Conservation (phyloP, 2,113 vertebrate species). For the Pseudorhombus dupliciocellatus region DNA sequence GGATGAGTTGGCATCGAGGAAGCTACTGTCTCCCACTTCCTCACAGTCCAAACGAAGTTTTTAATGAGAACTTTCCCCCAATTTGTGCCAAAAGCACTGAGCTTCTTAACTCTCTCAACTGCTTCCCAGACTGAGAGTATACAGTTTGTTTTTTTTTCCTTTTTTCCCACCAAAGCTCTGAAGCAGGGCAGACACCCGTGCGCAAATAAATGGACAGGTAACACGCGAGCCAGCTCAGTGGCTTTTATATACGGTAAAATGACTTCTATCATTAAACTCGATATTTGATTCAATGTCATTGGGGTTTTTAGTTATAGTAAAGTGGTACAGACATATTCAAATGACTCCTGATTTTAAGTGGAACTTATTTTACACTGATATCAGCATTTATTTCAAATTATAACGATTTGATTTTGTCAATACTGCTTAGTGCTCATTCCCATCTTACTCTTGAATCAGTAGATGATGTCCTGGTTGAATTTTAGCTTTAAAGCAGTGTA, state of each 20-base stretch:
- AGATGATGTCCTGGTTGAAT: too few species aligned
- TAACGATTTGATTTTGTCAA: not conserved
- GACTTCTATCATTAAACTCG: too few species aligned
- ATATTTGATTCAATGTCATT: not conserved
- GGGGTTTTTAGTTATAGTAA: not conserved
- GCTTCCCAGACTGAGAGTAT: slow-evolving; percentile 57
- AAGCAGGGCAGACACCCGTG: slow-evolving; percentile 19
- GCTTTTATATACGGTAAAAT: not conserved
- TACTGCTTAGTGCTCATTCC: not conserved
- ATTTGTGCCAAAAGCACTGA: slow-evolving; percentile 66
- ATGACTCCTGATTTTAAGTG: too few species aligned
- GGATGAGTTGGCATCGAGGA: slow-evolving; percentile 72
- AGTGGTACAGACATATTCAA: too few species aligned
- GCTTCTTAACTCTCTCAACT: slow-evolving; percentile 71
- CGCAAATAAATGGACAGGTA: slow-evolving; percentile 20
- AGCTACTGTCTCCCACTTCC: slow-evolving; percentile 64
- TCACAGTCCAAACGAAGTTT: slow-evolving; percentile 70
- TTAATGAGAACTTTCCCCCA: slow-evolving; percentile 76
- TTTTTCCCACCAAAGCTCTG: not conserved
- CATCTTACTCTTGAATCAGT: not conserved
- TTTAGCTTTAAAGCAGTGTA: not conserved
- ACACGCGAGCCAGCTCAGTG: not conserved
- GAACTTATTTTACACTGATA: not conserved
- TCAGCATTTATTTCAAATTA: too few species aligned
- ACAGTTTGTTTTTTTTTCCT: not conserved